Evolutionary conservation across 1,140 invertebrate genomes (phyloP).

Genomic region (Acromyrmex echinatior): DNA sequence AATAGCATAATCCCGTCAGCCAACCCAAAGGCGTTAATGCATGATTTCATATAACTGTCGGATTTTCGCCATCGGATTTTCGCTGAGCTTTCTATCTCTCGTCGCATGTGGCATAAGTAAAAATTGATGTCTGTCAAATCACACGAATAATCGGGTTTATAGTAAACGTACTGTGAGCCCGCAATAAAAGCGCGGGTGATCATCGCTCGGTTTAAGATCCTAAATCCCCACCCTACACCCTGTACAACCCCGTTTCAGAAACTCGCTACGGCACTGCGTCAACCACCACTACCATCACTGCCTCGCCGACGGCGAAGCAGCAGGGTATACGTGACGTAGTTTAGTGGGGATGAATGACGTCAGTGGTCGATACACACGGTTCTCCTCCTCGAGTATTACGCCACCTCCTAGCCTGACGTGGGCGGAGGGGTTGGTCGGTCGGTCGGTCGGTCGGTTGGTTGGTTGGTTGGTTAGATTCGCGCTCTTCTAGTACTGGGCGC

Average conservation of each 20-base stretch:
- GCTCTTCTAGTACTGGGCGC: constrained; percentile 42
- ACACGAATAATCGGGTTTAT: constrained; percentile 66
- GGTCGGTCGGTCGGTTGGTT: neutral
- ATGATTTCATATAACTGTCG: neutral
- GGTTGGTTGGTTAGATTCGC: constrained; percentile 41
- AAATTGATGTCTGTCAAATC: constrained; percentile 64
- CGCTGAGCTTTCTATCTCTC: neutral
- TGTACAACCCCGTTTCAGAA: constrained; percentile 37
- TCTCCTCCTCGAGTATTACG: constrained; percentile 79
- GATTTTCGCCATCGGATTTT: neutral
- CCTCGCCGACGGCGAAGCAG: constrained; percentile 62
- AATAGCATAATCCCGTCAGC: neutral
- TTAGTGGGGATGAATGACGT: constrained; percentile 81
- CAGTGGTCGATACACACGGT: constrained; percentile 81
- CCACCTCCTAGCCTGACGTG: constrained; percentile 63
- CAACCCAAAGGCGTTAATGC: constrained; percentile 23
- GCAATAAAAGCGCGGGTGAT: constrained; percentile 54
- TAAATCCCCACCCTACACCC: constrained; percentile 48
- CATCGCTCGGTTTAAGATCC: constrained; percentile 30
- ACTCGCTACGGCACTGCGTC: constrained; percentile 75
- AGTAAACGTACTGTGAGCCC: neutral
- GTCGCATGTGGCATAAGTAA: constrained; percentile 45
- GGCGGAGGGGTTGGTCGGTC: constrained; percentile 28
- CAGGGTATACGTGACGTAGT: constrained; percentile 78
- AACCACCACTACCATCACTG: constrained; percentile 59